Conservation (phyloP, 2,797 vertebrate genomes). For the Pampus argenteus region DNA sequence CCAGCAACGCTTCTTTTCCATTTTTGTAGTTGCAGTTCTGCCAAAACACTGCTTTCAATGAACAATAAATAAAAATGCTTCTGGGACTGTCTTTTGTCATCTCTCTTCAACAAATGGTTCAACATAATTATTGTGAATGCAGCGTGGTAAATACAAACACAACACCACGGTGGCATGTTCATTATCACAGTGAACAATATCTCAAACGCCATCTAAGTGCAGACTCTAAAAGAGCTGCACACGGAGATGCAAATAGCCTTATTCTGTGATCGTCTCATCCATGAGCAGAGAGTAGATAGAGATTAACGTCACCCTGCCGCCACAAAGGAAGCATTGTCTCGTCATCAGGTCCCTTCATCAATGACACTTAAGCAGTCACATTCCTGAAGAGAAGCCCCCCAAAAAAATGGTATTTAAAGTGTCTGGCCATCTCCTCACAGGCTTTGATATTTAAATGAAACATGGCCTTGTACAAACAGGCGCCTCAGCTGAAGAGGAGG, state of each 20-base stretch:
- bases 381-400: slow-evolving; percentile 74
- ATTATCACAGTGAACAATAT: slow-evolving; percentile 42
- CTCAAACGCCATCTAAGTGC: slow-evolving; percentile 39
- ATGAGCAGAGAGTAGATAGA: slow-evolving; percentile 52
- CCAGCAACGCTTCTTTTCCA: background rate
- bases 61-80: background rate
- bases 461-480: slow-evolving; percentile 78
- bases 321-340: slow-evolving; percentile 79
- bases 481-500: slow-evolving; percentile 67
- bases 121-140: slow-evolving; percentile 1
- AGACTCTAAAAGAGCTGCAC: slow-evolving; percentile 35
- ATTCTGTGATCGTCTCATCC: slow-evolving; percentile 58
- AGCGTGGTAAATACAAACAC: slow-evolving; percentile 11
- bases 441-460: slow-evolving; percentile 88
- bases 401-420: slow-evolving; percentile 79
- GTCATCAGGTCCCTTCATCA: slow-evolving; percentile 73
- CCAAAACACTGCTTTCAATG: background rate
- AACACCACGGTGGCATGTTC: slow-evolving; percentile 20
- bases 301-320: slow-evolving; percentile 61
- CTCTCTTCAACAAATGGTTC: background rate
- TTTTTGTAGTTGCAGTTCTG: slow-evolving; percentile 7
- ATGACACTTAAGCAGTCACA: slow-evolving; percentile 77
- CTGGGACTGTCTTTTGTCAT: background rate
- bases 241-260: slow-evolving; percentile 66
- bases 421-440: slow-evolving; percentile 78